These are phyloP conservation scores for Lasiommata megera DNA, from an alignment of 2,888 invertebrate species.

Conservation along the genomic window DNA sequence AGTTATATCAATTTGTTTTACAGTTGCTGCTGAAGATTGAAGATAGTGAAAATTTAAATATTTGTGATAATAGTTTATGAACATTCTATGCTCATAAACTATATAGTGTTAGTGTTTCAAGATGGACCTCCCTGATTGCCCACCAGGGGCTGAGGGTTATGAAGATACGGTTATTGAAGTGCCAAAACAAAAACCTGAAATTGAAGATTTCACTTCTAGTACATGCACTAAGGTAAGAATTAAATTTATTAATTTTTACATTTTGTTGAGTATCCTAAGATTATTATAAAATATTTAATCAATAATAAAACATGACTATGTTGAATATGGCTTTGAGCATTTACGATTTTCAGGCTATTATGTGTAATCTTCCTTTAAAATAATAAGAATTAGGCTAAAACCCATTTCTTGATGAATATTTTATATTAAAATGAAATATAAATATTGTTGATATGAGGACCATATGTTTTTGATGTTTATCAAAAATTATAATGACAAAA, in stretches of 20 bases:
- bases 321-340: constrained; percentile 1
- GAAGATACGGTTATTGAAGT: constrained; percentile 68
- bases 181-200: constrained; percentile 51
- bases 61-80: constrained; percentile 54
- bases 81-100: constrained; percentile 66
- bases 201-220: constrained; percentile 16
- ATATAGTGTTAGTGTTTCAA: constrained; percentile 70
- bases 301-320: neutral
- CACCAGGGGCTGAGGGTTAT: constrained; percentile 75
- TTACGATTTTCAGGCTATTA: neutral
- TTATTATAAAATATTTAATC: neutral
- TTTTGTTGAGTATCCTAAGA: constrained; percentile 6
- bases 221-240: constrained; percentile 73
- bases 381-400: neutral
- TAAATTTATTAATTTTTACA: constrained; percentile 9
- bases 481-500: no score
- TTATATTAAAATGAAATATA: no score
- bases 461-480: no score
- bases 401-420: no score
- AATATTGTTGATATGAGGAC: no score
- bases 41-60: constrained; percentile 24
- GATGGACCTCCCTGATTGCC: constrained; percentile 76
- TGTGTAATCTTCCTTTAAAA: neutral
- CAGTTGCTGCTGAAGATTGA: constrained; percentile 35
- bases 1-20: constrained; percentile 30